These are phyloP conservation scores for Ptyas mucosa DNA, from an alignment of 2,113 vertebrate genomes.

Conservation along the genomic window DNA sequence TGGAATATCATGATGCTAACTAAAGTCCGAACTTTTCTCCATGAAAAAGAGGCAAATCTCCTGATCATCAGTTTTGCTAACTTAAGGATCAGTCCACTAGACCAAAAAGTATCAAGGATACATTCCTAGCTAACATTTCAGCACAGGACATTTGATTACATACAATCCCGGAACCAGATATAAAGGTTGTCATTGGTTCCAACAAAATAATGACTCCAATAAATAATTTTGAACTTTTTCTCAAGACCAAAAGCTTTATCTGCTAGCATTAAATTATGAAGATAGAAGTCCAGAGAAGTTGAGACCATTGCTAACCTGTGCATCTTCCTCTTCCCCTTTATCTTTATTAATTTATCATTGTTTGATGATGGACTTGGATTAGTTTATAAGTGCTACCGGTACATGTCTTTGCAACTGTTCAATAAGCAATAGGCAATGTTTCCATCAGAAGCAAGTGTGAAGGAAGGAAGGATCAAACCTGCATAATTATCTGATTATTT, in stretches of 20 bases:
- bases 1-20: constrained; percentile 35
- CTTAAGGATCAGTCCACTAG: constrained; percentile 29
- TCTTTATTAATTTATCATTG: not conserved
- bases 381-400: not conserved
- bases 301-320: not conserved
- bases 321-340: not conserved
- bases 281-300: not conserved
- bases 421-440: not conserved
- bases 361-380: not conserved
- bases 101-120: constrained; percentile 17
- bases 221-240: constrained; percentile 43
- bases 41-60: constrained; percentile 31
- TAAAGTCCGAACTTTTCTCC: constrained; percentile 25
- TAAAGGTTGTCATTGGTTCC: constrained; percentile 43
- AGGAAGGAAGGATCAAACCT: not conserved
- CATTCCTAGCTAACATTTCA: constrained; percentile 39
- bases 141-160: constrained; percentile 52
- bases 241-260: constrained; percentile 31
- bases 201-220: constrained; percentile 47
- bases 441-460: not conserved
- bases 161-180: constrained; percentile 36
- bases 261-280: constrained; percentile 23
- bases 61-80: constrained; percentile 21
- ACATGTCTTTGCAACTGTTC: not conserved
- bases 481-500: not conserved